A percentile compares a stretch with the other conserved stretches of the same genome.
Evolutionary conservation across 2,888 invertebrate species (phyloP).

Genomic region (Metopia argyrocephala): DNA sequence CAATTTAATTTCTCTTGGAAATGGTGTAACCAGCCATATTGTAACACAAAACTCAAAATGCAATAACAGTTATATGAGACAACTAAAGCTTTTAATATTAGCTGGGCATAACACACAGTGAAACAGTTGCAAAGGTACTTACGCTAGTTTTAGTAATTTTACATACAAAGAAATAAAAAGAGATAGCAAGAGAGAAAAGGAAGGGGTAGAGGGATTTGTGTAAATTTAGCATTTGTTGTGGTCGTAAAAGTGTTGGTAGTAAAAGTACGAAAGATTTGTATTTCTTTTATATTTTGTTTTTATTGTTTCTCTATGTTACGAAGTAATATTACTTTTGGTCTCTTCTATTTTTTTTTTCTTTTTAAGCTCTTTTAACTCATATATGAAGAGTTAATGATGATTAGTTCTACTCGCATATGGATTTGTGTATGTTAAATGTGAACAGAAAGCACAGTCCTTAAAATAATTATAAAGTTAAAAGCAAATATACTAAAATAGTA

Average conservation of each 20-base stretch:
- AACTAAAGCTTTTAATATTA: slow-evolving; percentile 50
- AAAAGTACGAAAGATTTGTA: no score
- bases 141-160: neutral
- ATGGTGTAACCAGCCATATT: no score
- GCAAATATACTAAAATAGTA: no score
- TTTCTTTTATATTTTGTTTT: neutral
- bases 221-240: slow-evolving; percentile 56
- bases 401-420: no score
- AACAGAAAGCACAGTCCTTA: neutral
- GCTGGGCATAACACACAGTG: slow-evolving; percentile 9
- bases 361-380: neutral
- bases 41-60: neutral
- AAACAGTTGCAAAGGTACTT: slow-evolving; percentile 36
- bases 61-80: neutral
- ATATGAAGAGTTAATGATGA: neutral
- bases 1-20: neutral
- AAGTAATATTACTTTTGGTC: neutral
- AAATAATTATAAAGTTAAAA: no score
- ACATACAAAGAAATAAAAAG: neutral
- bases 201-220: neutral
- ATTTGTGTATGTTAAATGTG: neutral
- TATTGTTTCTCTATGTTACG: slow-evolving; percentile 21
- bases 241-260: slow-evolving; percentile 50
- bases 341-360: neutral
- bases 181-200: neutral